A percentile compares a stretch with the other conserved stretches of the same genome.
Conservation (phyloP, 2,113 vertebrate species). For the Equus quagga region DNA sequence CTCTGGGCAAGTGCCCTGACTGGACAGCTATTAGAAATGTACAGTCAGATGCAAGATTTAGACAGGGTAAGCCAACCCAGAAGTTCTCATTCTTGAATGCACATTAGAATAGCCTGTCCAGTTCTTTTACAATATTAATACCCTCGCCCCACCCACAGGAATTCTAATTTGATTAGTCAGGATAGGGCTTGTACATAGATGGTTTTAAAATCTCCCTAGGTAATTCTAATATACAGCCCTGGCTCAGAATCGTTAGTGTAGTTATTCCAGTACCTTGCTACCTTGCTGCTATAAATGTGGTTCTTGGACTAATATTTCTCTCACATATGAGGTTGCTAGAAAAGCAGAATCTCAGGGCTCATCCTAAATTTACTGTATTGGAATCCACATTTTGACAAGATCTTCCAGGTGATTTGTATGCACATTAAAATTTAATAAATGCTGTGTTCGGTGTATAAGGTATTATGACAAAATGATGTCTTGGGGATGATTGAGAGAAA, state of each 20-base stretch:
- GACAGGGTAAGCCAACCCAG: not conserved
- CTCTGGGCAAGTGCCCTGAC: not conserved
- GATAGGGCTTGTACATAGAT: not conserved
- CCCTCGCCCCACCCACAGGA: not conserved
- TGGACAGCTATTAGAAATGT: not conserved
- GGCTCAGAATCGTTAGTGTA: not conserved
- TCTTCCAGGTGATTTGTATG: not conserved
- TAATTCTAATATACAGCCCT: not conserved
- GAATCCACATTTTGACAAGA: not conserved
- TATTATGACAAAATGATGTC: not conserved
- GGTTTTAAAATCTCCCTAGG: not conserved
- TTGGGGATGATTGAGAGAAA: not conserved
- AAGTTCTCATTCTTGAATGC: not conserved
- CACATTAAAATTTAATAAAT: constrained; percentile 18
- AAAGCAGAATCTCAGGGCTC: not conserved
- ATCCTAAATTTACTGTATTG: not conserved
- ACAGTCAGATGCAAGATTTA: not conserved
- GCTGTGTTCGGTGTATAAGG: not conserved
- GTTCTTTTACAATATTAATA: not conserved
- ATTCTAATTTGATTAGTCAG: not conserved
- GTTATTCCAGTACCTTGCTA: not conserved
- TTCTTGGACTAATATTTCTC: not conserved
- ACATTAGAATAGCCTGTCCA: not conserved
- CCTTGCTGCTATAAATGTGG: not conserved
- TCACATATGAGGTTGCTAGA: not conserved